Base-by-base conservation (phyloP, 2,888 invertebrate species). In the Macroteleia sp. region DNA sequence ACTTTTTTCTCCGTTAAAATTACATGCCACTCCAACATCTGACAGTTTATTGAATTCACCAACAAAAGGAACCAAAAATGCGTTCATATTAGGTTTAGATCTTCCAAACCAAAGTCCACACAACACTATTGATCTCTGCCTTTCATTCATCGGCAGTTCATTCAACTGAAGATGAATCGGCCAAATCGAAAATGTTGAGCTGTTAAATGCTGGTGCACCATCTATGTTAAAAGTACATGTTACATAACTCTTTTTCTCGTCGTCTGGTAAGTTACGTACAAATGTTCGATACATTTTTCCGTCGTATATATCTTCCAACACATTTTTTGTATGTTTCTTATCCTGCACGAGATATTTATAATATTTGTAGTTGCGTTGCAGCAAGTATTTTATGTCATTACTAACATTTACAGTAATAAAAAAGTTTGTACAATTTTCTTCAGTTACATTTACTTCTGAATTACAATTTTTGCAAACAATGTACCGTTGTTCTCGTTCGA, bases 181-280 rank as follows among this genome's bases (percentile, higher is more conserved):
- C 46, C 46, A 46, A 28, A 46, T 46, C 9, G 46, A 25, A 8
- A 46, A 10, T 14, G 28, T 14, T 9, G 46, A 46, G 9, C 28
- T 46, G 1, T 28, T 8, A 19, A 46, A 46, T 46, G 46, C 14
- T 6, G 39, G 39, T 16, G 39, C 39, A 16, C 39, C 39, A 39
- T 39, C 39, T 16, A 16, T 8, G 12, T 46, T 46, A 2, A 46
- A 46, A 4, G 12, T 46, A 14, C 25, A 46, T 8, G 46, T 46
- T n/a, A 46, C 19, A 46, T 46, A 28, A 17, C 22, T 25, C 30
- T 1, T 6, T 25, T 14, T 28, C 28, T 28, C n/a, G 3, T 28
- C 10, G 16, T 42, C 9, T 6, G 30, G 52, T 42, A 64, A 52
- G 32, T 42, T 64, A 41, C 5, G 3, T n/a, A 41, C 42, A 42